Conservation (phyloP, 2,888 invertebrate species). For the Lasioglossum zephyrum region DNA sequence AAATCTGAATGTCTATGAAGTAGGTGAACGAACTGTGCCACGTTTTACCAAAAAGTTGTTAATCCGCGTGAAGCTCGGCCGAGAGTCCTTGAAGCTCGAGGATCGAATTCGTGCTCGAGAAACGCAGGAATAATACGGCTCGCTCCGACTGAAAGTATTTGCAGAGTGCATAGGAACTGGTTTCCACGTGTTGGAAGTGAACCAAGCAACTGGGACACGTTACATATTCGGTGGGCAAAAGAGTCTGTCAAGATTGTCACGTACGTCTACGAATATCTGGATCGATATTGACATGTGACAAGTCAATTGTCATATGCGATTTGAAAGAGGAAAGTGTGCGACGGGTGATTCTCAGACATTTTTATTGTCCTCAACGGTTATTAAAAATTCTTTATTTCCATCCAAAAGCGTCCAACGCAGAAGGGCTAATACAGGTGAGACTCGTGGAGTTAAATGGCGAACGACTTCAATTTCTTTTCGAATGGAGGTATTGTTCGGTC, state of each 20-base stretch:
- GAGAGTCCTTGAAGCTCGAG: background rate
- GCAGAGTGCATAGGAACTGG: slow-evolving; percentile 62
- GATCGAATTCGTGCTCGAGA: background rate
- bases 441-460: background rate
- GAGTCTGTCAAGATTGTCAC: slow-evolving; percentile 42
- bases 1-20: slow-evolving; percentile 24
- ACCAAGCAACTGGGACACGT: slow-evolving; percentile 73
- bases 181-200: slow-evolving; percentile 67
- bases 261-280: slow-evolving; percentile 6
- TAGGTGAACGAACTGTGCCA: slow-evolving; percentile 41
- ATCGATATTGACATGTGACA: background rate
- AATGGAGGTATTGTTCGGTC: background rate
- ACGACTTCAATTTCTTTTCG: background rate
- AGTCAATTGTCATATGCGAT: background rate
- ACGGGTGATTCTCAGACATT: background rate
- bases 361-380: background rate
- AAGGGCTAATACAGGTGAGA: background rate
- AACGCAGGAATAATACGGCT: background rate
- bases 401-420: too few species aligned
- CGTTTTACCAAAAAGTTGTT: background rate
- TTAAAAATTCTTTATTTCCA: background rate
- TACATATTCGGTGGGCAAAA: slow-evolving; percentile 61
- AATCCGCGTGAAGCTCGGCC: slow-evolving; percentile 11
- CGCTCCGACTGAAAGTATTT: slow-evolving; percentile 60
- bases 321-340: background rate